These are phyloP conservation scores for Cydia amplana DNA, from an alignment of 1,140 invertebrate genomes.

Conservation along the genomic window DNA sequence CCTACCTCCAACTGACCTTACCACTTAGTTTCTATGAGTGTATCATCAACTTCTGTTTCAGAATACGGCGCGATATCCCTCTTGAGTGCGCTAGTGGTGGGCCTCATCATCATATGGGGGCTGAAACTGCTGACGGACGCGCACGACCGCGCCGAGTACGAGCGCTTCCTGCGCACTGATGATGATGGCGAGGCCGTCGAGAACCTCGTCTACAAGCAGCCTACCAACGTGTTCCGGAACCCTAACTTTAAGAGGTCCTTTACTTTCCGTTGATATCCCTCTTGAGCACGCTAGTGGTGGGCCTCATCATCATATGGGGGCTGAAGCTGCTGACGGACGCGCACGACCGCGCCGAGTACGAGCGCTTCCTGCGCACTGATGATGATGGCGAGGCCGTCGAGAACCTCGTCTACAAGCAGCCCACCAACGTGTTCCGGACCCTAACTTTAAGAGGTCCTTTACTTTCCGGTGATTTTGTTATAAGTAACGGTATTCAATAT, in stretches of 20 bases:
- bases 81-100: neutral
- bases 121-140: constrained; percentile 19
- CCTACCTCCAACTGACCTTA: no score
- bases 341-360: constrained; percentile 20
- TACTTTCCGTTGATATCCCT: neutral
- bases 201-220: neutral
- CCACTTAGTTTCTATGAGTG: neutral
- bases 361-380: neutral
- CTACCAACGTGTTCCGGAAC: constrained; percentile 2
- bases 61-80: neutral
- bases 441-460: constrained; percentile 20
- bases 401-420: neutral
- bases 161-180: neutral
- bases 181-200: neutral
- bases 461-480: neutral
- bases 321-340: constrained; percentile 22
- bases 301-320: neutral
- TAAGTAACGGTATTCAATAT: no score
- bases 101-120: neutral
- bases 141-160: constrained; percentile 21
- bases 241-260: constrained; percentile 26
- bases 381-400: neutral
- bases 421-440: neutral
- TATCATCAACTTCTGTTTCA: neutral
- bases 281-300: neutral